Base-by-base conservation (phyloP, 2,888 invertebrate genomes). In the Sarcophaga carnaria region DNA sequence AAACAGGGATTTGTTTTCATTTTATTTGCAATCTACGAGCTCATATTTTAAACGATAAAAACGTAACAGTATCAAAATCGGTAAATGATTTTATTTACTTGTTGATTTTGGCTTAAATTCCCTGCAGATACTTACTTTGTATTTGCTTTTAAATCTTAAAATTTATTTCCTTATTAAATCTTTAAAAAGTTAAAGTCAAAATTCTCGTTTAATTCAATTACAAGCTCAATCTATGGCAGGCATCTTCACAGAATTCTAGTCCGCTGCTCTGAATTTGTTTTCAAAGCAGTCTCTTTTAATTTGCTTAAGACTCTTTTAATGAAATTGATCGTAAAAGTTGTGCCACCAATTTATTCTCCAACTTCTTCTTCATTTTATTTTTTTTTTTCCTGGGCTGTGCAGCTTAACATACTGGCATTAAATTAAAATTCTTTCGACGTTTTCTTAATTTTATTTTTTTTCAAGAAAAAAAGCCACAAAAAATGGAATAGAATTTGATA, bases 271-370 rank as follows among this genome's bases (percentile, higher is more conserved):
- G 14, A 49, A 14, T 49, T 49, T 49, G 14, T 49, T 49, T 49
- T 25, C 20, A 0, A 20, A 2, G 1, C 8, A 25, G 25, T 25
- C 20, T 20, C 0, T 10, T 59, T 6, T n/a, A 59, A 27, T 0
- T 20, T 20, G 0, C 4, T 62, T 20, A 60, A 78, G 67, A 74
- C 67, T 83, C 74, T 63, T 69, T 83, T 78, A 83, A 74, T 74
- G 67, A 83, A 83, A 83, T 83, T 83, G 83, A 79, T 79, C 74
- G 69, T 75, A 83, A 83, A 83, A 83, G 62, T 83, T 83, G 72
- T 75, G 22, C 25, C 60, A 14, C 12, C 49, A 49, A 49, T 49
- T 14, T 12, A 49, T 49, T 49, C 14, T 37, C 0, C 4, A 14
- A 49, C 49, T 4, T 14, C 6, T 37, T 27, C 27, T 49, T 54